Base-by-base conservation (phyloP, 2,888 invertebrate genomes). In the Nephrocerus scutellatus region DNA sequence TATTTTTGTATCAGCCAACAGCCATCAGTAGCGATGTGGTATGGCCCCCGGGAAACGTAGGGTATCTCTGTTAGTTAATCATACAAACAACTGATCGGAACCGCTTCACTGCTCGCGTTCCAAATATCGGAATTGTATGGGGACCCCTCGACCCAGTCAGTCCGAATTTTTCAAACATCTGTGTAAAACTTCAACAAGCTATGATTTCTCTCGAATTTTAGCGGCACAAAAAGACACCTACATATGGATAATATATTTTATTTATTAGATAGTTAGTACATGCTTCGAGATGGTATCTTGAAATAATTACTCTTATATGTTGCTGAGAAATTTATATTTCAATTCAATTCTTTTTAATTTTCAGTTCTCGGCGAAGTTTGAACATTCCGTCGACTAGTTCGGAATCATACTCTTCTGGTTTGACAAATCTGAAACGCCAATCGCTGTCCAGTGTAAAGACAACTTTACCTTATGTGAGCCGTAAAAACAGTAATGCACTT, bases 361-460 rank as follows among this genome's bases (percentile, higher is more conserved):
- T 23, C 25, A 67, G 66, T 42, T 57, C 59, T 16, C 57, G 65
- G 8, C 62, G 63, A 20, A 57, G 53, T 28, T 45, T 66, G 35
- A 64, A 64, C 47, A 59, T 66, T 44, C 57, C 56, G 28, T 42
- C 56, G 34, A 49, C 53, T 33, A 50, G 53, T 20, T 46, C 50
- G 20, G 34, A 30, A 33, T 47, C 32, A 29, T 30, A 37, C 13
- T 37, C 50, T 33, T 37, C 34, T 30, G 50, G 33, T 41, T 29
- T 56, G 37, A 44, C 55, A 13, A 53, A 50, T 37, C 47, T 57
- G 15, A 56, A 57, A 36, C 57, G 59, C 23, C 56, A 55, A 39
- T 47, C 56, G 12, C 21, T 66, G 38, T 36, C 49, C 10, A 50
- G 47, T 13, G 34, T 48, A 9, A 48, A 47, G 26, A 15, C 39